phyloP scores from a whole-genome alignment of 2,113 vertebrate species.

The Epinephelus lanceolatus region DNA sequence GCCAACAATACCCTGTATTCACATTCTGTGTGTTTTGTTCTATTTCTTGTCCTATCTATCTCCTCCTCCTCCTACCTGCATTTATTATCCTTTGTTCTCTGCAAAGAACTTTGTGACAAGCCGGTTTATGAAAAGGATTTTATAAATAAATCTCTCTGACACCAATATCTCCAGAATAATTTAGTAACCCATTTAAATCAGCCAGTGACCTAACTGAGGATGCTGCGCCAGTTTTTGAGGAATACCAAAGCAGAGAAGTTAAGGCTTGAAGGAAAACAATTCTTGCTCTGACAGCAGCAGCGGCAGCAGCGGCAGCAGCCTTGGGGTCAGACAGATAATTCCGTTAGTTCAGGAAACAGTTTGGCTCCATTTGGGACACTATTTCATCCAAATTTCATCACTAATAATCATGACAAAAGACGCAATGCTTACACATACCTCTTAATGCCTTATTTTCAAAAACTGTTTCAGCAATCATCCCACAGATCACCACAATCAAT shows the following conservation, averaged over 20 bases:
- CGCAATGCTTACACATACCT: conserved; percentile 37
- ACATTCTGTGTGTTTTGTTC: conserved; percentile 21
- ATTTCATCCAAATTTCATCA: conserved; percentile 73
- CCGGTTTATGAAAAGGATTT: conserved; percentile 41
- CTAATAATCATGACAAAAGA: conserved; percentile 43
- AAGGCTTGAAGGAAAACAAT: conserved; percentile 30
- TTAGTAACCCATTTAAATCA: conserved; percentile 49
- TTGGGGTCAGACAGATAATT: conserved; percentile 46
- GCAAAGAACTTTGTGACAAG: conserved; percentile 24
- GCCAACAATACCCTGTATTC: conserved; percentile 28
- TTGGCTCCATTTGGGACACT: conserved; percentile 44
- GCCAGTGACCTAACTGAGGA: conserved; percentile 37
- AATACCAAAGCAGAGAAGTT: conserved; percentile 24
- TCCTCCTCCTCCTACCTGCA: conserved; percentile 14
- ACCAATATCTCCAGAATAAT: conserved; percentile 41
- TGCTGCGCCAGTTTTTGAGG: conserved; percentile 22
- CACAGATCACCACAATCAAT: conserved; percentile 8
- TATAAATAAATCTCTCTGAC: conserved; percentile 52
- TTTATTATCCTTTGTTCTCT: conserved; percentile 46
- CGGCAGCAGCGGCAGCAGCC: conserved; percentile 42
- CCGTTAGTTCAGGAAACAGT: conserved; percentile 49
- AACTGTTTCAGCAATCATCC: neutral
- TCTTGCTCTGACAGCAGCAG: conserved; percentile 35
- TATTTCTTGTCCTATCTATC: conserved; percentile 17
- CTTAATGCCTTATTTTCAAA: too few relatives aligned